phyloP scores from a whole-genome alignment of 1,140 invertebrate species.

The Musca vetustissima region DNA sequence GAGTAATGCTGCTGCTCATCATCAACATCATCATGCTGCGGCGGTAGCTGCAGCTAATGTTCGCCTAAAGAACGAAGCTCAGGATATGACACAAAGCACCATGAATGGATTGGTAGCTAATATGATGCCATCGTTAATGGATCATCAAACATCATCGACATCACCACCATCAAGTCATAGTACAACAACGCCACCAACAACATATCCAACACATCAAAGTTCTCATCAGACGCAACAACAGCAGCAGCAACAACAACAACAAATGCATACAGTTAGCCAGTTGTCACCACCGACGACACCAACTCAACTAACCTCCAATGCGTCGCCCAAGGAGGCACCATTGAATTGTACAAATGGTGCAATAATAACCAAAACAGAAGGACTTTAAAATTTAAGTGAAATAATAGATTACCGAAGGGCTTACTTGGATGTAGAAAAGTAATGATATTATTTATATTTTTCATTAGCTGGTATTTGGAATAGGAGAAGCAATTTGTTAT shows the following conservation, averaged over 20 bases:
- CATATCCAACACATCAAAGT: slow-evolving; percentile 23
- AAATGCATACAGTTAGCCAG: slow-evolving; percentile 30
- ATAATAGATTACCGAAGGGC: too few relatives aligned
- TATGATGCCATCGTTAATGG: slow-evolving; percentile 23
- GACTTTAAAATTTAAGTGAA: neutral
- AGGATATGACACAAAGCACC: slow-evolving; percentile 50
- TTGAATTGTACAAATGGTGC: slow-evolving; percentile 7
- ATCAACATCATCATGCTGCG: slow-evolving; percentile 12
- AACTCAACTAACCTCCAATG: slow-evolving; percentile 28
- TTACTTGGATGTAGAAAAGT: too few relatives aligned
- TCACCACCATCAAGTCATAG: slow-evolving; percentile 3
- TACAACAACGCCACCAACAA: slow-evolving; percentile 5
- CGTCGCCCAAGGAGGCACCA: slow-evolving; percentile 19
- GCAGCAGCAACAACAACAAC: slow-evolving; percentile 29
- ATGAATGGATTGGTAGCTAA: slow-evolving; percentile 46
- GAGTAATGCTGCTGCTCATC: slow-evolving; percentile 17
- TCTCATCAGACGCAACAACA: slow-evolving; percentile 25
- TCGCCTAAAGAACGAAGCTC: slow-evolving; percentile 49
- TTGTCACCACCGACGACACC: slow-evolving; percentile 50
- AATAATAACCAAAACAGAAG: slow-evolving; percentile 28
- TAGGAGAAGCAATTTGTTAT: too few relatives aligned
- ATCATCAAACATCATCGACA: neutral
- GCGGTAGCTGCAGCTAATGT: slow-evolving; percentile 27
- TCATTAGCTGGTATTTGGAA: too few relatives aligned
- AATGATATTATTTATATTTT: too few relatives aligned